phyloP scores from a whole-genome alignment of 2,113 vertebrate species.

The Elaphurus davidianus region DNA sequence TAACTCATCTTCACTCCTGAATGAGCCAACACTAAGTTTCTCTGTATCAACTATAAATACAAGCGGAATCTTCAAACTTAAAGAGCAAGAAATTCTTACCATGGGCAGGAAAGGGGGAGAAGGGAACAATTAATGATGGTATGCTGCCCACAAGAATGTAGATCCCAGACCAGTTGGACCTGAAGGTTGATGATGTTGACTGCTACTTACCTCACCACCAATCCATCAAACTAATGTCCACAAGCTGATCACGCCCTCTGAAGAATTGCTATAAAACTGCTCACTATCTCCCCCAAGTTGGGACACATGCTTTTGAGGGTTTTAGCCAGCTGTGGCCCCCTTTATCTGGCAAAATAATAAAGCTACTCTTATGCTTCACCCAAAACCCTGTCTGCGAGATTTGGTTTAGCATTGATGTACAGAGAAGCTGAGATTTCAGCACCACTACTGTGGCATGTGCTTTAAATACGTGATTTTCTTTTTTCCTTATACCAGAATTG shows the following conservation, averaged over 20 bases:
- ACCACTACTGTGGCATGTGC: background rate
- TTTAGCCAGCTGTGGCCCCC: background rate
- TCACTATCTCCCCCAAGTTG: background rate
- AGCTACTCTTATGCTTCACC: background rate
- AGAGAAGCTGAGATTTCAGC: background rate
- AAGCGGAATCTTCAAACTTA: background rate
- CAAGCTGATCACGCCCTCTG: background rate
- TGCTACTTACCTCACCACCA: background rate
- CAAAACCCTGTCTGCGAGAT: background rate
- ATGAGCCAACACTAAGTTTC: background rate
- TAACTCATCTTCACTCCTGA: conserved; percentile 10
- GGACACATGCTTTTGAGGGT: background rate
- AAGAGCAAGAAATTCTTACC: background rate
- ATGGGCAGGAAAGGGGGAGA: background rate
- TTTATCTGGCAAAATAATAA: background rate
- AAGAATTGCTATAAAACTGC: background rate
- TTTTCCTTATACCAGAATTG: background rate
- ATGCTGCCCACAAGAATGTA: background rate
- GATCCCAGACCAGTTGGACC: background rate
- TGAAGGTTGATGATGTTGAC: background rate
- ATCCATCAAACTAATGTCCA: background rate
- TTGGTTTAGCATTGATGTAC: background rate
- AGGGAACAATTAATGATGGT: background rate
- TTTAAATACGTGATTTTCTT: background rate
- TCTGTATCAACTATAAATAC: background rate